These are phyloP conservation scores for Selenia dentaria DNA, from an alignment of 2,888 invertebrate species.

Conservation along the genomic window DNA sequence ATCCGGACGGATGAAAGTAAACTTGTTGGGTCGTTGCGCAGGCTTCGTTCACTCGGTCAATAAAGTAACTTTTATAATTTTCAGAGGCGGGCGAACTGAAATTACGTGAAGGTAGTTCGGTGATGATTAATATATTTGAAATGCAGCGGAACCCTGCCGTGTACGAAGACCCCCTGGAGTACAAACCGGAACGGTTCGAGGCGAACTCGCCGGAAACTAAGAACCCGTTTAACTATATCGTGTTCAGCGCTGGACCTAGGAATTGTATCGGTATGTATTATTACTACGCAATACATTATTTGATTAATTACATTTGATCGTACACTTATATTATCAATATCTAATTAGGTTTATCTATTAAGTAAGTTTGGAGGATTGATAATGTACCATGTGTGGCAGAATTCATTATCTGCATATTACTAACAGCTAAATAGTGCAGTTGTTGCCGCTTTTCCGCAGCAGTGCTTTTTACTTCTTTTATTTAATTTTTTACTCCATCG, in stretches of 20 bases:
- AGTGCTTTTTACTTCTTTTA: too few relatives aligned
- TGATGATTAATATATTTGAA: slow-evolving; percentile 62
- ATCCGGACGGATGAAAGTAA: too few relatives aligned
- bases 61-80: slow-evolving; percentile 5
- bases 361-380: too few relatives aligned
- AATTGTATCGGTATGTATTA: slow-evolving; percentile 82
- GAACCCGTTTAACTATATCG: slow-evolving; percentile 78
- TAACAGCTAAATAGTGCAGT: too few relatives aligned
- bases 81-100: slow-evolving; percentile 34
- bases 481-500: too few relatives aligned
- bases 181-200: slow-evolving; percentile 80
- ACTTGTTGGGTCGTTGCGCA: too few relatives aligned
- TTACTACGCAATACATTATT: background rate
- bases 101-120: slow-evolving; percentile 53
- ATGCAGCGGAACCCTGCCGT: slow-evolving; percentile 74
- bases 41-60: too few relatives aligned
- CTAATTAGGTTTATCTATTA: too few relatives aligned
- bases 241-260: slow-evolving; percentile 87
- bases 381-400: too few relatives aligned
- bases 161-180: slow-evolving; percentile 79
- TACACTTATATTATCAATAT: too few relatives aligned
- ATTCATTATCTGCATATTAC: too few relatives aligned
- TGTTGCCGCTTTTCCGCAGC: too few relatives aligned
- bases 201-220: slow-evolving; percentile 28
- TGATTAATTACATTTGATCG: background rate